Conservation (phyloP, 2,113 vertebrate species). For the Lontra canadensis region DNA sequence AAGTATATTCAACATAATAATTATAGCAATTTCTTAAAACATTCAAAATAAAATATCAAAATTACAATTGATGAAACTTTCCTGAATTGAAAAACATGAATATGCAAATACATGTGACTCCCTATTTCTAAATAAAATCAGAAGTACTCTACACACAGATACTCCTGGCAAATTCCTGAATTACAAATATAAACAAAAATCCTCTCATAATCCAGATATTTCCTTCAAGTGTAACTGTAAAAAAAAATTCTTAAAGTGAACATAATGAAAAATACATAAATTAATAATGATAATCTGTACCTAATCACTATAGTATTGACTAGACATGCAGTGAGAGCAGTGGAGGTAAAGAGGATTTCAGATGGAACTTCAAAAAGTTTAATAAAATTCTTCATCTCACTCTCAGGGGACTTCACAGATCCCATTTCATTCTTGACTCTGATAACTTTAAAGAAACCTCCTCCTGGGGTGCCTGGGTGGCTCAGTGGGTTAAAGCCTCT, state of each 20-base stretch:
- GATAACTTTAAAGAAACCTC: neutral
- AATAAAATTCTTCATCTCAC: neutral
- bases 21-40: neutral
- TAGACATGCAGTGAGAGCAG: neutral
- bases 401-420: slow-evolving; percentile 11
- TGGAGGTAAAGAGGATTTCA: neutral
- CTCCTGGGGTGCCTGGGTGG: too few species aligned
- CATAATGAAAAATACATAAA: neutral
- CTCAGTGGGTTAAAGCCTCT: too few species aligned
- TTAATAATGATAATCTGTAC: neutral
- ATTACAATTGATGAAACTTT: neutral
- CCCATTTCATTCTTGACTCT: neutral
- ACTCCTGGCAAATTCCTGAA: neutral
- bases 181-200: neutral
- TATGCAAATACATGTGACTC: neutral
- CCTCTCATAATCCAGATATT: neutral
- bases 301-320: neutral
- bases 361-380: neutral
- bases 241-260: neutral
- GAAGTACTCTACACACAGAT: neutral
- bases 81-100: neutral
- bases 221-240: neutral
- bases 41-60: neutral
- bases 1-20: neutral
- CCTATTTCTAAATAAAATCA: neutral